Evolutionary conservation across 2,113 vertebrate genomes (phyloP), one percentile per base, ranked within the genome.

Genomic region (Crotophaga sulcirostris): DNA sequence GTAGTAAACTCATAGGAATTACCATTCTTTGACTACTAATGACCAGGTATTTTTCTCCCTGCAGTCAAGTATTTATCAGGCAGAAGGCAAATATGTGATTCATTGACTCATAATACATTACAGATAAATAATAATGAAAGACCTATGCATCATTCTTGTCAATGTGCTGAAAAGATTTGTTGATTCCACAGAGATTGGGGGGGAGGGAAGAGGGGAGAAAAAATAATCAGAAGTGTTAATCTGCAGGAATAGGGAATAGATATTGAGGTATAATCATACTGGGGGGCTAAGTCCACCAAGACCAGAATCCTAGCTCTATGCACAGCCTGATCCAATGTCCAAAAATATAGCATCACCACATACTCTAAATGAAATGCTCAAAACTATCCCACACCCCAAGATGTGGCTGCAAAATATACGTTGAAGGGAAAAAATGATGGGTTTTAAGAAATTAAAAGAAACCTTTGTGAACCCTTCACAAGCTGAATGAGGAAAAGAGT

Each of bases 51-150:
- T 83, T 77, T 95, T 91, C 81, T 91, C 78, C 91, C 74, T 69
- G 89, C 55, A 88, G 94, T 44, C 91, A 93, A 87, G 76, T 68
- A 73, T 91, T 95, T 93, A 66, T 85, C 93, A 90, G 95, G 91
- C 91, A 97, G 94, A 87, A 93, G 42, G 42, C 70, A 95, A 95
- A 97, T 76, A 81, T 52, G 59, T 69, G 90, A 97, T 96, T 97
- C 90, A 96, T 88, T 79, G 94, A 87, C 94, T 88, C 75, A 84
- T 86, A 87, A 93, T 92, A 70, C 87, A 84, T 94, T 84, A 91
- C 76, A 92, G 78, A 94, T 96, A 94, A 95, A 91, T 96, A 96
- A 95, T 92, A 93, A 94, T 67, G 85, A 93, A 90, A 95, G 76
- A 66, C 56, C 80, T 47, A 94, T 95, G 49, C 92, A 93, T 96